Conservation (phyloP, 1,140 invertebrate species). For the Oreohelix idahoensis region DNA sequence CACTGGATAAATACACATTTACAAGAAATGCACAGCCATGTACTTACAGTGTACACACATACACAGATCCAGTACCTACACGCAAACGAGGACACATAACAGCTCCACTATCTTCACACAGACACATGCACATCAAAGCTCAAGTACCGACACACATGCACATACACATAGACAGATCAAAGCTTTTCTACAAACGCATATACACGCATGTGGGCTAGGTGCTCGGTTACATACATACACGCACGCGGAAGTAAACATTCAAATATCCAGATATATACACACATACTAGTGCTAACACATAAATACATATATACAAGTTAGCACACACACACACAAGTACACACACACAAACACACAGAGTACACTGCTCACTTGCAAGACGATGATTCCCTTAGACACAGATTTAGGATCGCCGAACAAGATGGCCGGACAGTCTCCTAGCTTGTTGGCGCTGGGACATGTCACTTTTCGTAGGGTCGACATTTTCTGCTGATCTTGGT, state of each 20-base stretch:
- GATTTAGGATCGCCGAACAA: conserved; percentile 37
- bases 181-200: no score
- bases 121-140: no score
- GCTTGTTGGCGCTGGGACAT: conserved; percentile 40
- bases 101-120: no score
- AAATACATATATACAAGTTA: neutral
- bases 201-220: no score
- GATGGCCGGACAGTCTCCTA: conserved; percentile 36
- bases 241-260: neutral
- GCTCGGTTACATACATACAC: neutral
- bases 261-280: neutral
- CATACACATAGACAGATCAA: no score
- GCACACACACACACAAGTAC: neutral
- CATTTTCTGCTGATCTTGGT: neutral
- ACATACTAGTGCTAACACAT: neutral
- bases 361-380: conserved; percentile 31
- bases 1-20: no score
- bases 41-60: no score
- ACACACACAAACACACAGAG: neutral
- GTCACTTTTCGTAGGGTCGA: conserved; percentile 27
- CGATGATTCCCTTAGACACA: conserved; percentile 32
- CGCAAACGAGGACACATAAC: no score
- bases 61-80: no score
- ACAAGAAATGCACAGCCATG: no score
- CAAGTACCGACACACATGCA: no score